Percentiles rank a stretch among this genome's conserved stretches.
Conservation (phyloP, 2,797 vertebrate genomes). For the Alectoris magna region DNA sequence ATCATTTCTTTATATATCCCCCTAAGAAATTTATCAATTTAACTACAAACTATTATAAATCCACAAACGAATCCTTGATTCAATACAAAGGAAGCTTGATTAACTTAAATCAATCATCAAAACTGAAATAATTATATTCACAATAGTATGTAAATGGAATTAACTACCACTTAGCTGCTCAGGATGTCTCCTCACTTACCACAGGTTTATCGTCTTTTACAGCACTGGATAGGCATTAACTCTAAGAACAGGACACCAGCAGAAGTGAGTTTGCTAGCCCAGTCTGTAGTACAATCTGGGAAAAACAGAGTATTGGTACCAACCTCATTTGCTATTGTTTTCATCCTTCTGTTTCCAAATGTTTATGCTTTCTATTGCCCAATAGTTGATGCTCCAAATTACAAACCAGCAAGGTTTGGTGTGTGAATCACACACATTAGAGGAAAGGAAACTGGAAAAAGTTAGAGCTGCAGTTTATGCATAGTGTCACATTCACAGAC, state of each 20-base stretch:
- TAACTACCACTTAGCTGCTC: neutral
- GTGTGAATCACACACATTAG: neutral
- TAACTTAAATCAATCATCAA: neutral
- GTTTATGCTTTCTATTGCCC: neutral
- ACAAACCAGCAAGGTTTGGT: neutral
- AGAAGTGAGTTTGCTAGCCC: neutral
- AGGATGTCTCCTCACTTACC: neutral
- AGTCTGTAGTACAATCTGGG: neutral
- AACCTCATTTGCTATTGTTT: neutral
- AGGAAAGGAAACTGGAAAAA: neutral
- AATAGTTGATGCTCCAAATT: neutral
- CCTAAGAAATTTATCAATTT: neutral
- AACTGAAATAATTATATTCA: neutral
- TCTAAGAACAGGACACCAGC: neutral
- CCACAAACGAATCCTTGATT: neutral
- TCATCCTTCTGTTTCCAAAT: neutral
- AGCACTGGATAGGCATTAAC: neutral
- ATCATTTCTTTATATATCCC: neutral
- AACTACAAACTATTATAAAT: neutral
- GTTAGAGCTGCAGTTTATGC: neutral
- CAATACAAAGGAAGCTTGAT: neutral
- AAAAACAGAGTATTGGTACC: neutral
- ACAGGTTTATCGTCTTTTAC: neutral
- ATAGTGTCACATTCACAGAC: fast-evolving
- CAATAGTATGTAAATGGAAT: neutral